Evolutionary conservation across 2,113 vertebrate species (phyloP), one percentile per base, ranked within the genome.

Genomic region (Columba livia): DNA sequence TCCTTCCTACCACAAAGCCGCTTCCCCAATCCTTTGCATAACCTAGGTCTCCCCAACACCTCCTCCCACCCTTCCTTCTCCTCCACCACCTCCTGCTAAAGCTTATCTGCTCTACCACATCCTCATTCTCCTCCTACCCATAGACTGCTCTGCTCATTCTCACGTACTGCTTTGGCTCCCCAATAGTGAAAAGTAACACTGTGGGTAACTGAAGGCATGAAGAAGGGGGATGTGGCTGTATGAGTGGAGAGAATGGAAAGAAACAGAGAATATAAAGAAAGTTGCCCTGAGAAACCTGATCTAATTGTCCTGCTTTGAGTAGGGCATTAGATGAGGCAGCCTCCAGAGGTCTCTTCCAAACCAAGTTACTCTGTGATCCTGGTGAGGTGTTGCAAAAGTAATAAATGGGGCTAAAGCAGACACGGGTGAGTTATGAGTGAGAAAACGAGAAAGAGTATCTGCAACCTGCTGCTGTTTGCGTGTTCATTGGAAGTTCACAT

Each of bases 11-110:
- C 91, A 91, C 93, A 96, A 94, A 93, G 88, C 94, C 91, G 38
- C 93, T 95, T 96, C 93, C 96, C 86, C 88, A 95, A 89, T 95
- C 95, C 93, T 97, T 94, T 97, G 94, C 96, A 95, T 97, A 97
- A 90, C 93, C 83, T 84, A 88, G 88, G 84, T 94, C 94, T 95
- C 94, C 89, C 51, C 84, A 81, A 54, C 72, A 93, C 50, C 93
- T 90, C 94, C 96, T 93, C 94, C 93, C 94, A 92, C 89, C 88
- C 92, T 88, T 90, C 89, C 90, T 74, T 97, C 95, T 94, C 82
- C 70, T 92, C 80, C 44, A 82, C 91, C 92, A 86, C 94, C 92
- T 94, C 93, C 93, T 96, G 88, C 92, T 94, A 90, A 75, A 92
- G 88, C 95, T 97, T 95, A 97, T 97, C 93, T 96, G 56, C 85